A percentile compares a stretch with the other conserved stretches of the same genome.
These are phyloP conservation scores for Erythrocebus patas DNA, from an alignment of 2,113 vertebrate species.

Conservation along the genomic window DNA sequence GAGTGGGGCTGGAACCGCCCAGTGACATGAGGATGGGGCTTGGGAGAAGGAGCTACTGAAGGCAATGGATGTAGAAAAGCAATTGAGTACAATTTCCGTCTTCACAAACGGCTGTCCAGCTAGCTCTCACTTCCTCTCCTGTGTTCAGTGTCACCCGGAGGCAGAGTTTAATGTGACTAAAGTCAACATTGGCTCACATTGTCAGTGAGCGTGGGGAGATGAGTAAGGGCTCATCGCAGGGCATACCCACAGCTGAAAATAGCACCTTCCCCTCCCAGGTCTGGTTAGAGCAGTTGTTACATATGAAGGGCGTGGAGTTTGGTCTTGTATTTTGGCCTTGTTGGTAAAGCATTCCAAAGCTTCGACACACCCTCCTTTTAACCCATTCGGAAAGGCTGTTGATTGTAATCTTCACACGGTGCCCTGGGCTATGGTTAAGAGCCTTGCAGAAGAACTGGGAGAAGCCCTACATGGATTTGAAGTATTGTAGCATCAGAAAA, in stretches of 20 bases:
- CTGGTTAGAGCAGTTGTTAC: neutral
- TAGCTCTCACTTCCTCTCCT: neutral
- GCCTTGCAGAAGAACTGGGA: neutral
- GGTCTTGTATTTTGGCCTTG: neutral
- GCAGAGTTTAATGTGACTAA: too few relatives aligned
- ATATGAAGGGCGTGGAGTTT: rapidly evolving
- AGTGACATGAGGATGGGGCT: neutral
- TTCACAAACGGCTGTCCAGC: neutral
- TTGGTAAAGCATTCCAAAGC: neutral
- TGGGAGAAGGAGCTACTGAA: neutral
- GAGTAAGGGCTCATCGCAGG: too few relatives aligned
- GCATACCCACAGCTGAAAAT: neutral
- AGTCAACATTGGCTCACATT: neutral
- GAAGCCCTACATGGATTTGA: neutral
- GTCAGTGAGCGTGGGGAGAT: neutral
- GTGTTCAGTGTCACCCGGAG: neutral
- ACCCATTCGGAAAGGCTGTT: neutral
- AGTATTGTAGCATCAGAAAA: neutral
- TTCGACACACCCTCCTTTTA: neutral
- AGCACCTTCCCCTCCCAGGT: neutral
- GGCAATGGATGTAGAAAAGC: neutral
- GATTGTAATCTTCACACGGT: neutral
- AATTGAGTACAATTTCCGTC: neutral
- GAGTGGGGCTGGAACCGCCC: neutral
- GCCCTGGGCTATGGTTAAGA: neutral